Percentiles rank a stretch among this genome's conserved stretches.
Conservation (phyloP, 2,888 invertebrate species). For the Sericinus montela region DNA sequence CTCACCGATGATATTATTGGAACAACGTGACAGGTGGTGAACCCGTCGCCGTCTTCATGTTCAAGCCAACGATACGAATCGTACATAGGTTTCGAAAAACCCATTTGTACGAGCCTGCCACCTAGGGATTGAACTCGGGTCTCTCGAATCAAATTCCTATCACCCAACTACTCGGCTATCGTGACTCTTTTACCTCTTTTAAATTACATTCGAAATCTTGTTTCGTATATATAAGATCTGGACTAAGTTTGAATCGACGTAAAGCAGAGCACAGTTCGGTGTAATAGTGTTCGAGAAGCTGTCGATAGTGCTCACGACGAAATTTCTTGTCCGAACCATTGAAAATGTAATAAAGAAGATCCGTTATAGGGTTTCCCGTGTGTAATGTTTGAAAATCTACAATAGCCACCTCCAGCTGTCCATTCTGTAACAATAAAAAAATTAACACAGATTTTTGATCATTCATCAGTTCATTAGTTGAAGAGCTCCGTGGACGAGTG, state of each 20-base stretch:
- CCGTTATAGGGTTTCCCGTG: constrained; percentile 15
- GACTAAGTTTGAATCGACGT: background rate
- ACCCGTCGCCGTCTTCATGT: too few species aligned
- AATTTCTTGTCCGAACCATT: constrained; percentile 42
- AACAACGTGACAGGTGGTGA: too few species aligned
- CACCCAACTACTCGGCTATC: too few species aligned
- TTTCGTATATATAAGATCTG: background rate
- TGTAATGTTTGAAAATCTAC: constrained; percentile 31
- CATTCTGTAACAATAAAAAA: constrained; percentile 35
- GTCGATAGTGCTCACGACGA: constrained; percentile 22
- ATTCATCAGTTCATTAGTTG: too few species aligned
- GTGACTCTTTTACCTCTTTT: constrained; percentile 8
- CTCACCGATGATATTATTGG: too few species aligned
- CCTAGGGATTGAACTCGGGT: too few species aligned
- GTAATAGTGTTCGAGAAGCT: constrained; percentile 8
- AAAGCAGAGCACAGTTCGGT: background rate
- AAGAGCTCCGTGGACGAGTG: too few species aligned
- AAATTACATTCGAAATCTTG: background rate
- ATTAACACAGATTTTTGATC: too few species aligned
- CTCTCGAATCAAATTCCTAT: too few species aligned
- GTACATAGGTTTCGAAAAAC: too few species aligned
- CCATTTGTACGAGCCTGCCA: too few species aligned
- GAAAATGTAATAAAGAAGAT: constrained; percentile 27
- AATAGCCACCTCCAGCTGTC: constrained; percentile 32
- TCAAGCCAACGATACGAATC: too few species aligned